Conservation (phyloP, 2,797 vertebrate genomes). For the Passerculus sandwichensis region DNA sequence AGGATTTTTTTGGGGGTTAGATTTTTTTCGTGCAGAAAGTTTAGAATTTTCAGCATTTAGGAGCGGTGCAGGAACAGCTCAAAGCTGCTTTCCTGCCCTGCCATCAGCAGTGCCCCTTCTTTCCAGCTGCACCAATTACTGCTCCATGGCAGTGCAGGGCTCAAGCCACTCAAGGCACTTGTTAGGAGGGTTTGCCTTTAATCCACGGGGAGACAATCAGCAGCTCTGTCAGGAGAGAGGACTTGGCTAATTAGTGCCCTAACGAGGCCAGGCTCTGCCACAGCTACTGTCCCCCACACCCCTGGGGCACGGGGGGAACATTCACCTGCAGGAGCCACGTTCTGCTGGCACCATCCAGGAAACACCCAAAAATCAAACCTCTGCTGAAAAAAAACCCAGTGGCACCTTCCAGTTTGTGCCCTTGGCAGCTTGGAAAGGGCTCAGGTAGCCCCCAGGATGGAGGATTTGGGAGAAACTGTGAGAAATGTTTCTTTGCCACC, state of each 20-base stretch:
- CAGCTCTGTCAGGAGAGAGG: slow-evolving; percentile 38
- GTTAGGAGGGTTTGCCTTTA: slow-evolving; percentile 77
- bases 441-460: fast-evolving
- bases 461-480: neutral
- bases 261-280: neutral
- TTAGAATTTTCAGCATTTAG: neutral
- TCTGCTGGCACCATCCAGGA: neutral
- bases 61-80: slow-evolving; percentile 22
- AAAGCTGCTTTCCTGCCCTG: neutral
- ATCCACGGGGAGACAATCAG: slow-evolving; percentile 89
- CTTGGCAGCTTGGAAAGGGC: neutral
- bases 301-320: neutral
- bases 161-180: slow-evolving; percentile 62
- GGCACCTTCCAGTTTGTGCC: too few species aligned
- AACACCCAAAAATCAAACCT: neutral
- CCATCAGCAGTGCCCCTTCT: slow-evolving; percentile 14
- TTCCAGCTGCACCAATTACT: slow-evolving; percentile 90
- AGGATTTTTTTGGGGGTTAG: neutral
- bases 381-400: neutral
- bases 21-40: neutral
- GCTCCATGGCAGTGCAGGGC: slow-evolving; percentile 78
- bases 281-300: neutral
- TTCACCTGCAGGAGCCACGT: neutral
- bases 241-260: slow-evolving; percentile 78
- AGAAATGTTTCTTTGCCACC: neutral